A percentile compares a stretch with the other conserved stretches of the same genome.
phyloP scores from a whole-genome alignment of 1,140 invertebrate genomes.

The Trichonephila clavipes region DNA sequence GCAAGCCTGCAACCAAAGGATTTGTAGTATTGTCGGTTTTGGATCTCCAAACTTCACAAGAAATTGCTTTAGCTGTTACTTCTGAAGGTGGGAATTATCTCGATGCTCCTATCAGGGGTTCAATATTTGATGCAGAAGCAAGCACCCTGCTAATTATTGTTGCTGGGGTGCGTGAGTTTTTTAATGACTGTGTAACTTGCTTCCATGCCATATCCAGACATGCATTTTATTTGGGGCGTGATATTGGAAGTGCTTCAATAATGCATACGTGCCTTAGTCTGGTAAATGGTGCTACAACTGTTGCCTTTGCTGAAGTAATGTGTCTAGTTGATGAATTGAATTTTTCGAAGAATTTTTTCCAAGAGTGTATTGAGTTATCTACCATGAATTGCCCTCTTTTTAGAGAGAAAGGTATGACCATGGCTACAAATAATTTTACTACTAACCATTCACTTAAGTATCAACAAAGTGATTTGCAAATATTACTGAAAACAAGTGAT shows the following conservation, averaged over 20 bases:
- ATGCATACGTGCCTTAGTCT: slow-evolving; percentile 96
- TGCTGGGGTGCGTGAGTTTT: slow-evolving; percentile 80
- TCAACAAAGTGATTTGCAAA: slow-evolving; percentile 97
- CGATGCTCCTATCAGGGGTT: not conserved
- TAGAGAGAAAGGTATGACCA: slow-evolving; percentile 90
- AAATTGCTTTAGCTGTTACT: no score
- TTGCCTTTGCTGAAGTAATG: slow-evolving; percentile 94
- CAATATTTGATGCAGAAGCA: not conserved
- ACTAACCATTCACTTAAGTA: no score
- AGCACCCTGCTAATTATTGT: not conserved
- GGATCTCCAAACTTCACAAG: no score
- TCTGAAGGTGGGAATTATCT: no score
- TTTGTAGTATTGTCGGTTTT: no score
- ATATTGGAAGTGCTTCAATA: slow-evolving; percentile 95
- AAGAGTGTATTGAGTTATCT: slow-evolving; percentile 91
- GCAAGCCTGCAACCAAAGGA: no score
- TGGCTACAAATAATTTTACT: slow-evolving; percentile 89
- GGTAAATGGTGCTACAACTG: slow-evolving; percentile 91
- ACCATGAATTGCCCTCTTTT: no score
- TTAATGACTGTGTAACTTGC: no score
- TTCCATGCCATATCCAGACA: slow-evolving; percentile 95
- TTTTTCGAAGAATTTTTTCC: slow-evolving; percentile 92
- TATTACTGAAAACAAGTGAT: slow-evolving; percentile 93
- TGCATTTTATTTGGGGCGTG: slow-evolving; percentile 91
- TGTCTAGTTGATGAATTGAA: slow-evolving; percentile 95